Evolutionary conservation across 2,113 vertebrate species (phyloP).

Genomic region (Cebidichthys violaceus): DNA sequence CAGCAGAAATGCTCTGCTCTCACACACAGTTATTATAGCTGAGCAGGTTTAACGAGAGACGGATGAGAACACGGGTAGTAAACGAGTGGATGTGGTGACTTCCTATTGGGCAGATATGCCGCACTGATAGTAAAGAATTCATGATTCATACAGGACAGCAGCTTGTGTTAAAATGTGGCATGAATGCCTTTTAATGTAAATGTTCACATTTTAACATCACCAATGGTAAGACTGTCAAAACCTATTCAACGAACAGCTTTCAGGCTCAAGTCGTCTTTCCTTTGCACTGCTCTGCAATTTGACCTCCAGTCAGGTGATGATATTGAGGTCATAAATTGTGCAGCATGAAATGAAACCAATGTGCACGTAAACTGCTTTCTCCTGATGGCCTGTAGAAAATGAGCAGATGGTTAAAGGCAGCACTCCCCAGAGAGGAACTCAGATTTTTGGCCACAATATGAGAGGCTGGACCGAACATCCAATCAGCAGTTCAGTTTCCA

Average conservation of each 20-base stretch:
- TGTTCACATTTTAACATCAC: background rate
- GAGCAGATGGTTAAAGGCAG: slow-evolving; percentile 34
- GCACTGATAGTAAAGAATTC: background rate
- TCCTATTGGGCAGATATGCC: background rate
- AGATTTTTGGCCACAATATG: background rate
- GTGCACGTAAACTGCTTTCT: background rate
- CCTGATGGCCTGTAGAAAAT: background rate
- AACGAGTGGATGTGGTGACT: background rate
- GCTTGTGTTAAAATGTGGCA: background rate
- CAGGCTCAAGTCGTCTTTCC: background rate
- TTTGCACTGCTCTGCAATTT: background rate
- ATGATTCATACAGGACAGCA: background rate
- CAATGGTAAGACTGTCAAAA: background rate
- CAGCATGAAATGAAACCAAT: slow-evolving; percentile 25
- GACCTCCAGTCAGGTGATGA: slow-evolving; percentile 19
- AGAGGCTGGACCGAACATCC: slow-evolving; percentile 1
- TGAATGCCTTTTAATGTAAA: background rate
- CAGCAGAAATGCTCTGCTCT: slow-evolving; percentile 9
- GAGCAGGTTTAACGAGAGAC: slow-evolving; percentile 2
- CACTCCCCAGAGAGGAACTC: background rate
- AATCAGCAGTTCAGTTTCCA: slow-evolving; percentile 6
- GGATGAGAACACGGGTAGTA: background rate
- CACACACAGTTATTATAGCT: background rate
- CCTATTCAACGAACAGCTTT: background rate
- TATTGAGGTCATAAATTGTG: slow-evolving; percentile 31